A percentile compares a stretch with the other conserved stretches of the same genome.
Evolutionary conservation across 2,888 invertebrate species (phyloP).

Genomic region (Eurois occulta): DNA sequence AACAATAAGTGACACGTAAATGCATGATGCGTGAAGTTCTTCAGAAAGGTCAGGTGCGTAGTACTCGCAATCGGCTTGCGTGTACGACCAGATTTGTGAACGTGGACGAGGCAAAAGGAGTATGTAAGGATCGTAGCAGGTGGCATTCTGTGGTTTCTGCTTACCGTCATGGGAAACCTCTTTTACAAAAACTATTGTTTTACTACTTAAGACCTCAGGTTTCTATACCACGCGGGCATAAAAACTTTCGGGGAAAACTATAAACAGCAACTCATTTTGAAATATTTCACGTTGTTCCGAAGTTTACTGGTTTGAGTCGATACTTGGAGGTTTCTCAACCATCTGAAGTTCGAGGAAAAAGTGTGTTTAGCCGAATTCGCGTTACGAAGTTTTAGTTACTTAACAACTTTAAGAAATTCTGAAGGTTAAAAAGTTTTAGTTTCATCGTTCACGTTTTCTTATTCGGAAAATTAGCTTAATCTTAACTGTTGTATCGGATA

Average conservation of each 20-base stretch:
- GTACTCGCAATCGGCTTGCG: too few relatives aligned
- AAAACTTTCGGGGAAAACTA: neutral
- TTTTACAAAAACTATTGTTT: neutral
- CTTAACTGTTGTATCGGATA: neutral
- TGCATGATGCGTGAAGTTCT: too few relatives aligned
- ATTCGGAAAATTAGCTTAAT: neutral
- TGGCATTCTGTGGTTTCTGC: neutral
- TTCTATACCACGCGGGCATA: neutral
- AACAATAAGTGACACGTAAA: too few relatives aligned
- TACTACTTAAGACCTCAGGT: neutral
- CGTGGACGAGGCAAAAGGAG: neutral
- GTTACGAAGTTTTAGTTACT: conserved; percentile 7
- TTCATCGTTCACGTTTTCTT: conserved; percentile 2
- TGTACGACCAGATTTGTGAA: neutral
- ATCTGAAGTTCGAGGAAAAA: conserved; percentile 15
- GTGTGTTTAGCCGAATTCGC: neutral
- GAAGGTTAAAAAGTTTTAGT: neutral
- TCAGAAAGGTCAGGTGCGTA: too few relatives aligned
- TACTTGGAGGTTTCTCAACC: conserved; percentile 26
- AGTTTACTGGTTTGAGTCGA: neutral
- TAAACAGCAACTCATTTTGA: neutral
- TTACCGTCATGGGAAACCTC: neutral
- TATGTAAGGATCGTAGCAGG: too few relatives aligned
- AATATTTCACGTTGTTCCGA: conserved; percentile 11
- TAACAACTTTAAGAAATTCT: conserved; percentile 5